phyloP scores from a whole-genome alignment of 2,888 invertebrate genomes.

The Habrosyne pyritoides region DNA sequence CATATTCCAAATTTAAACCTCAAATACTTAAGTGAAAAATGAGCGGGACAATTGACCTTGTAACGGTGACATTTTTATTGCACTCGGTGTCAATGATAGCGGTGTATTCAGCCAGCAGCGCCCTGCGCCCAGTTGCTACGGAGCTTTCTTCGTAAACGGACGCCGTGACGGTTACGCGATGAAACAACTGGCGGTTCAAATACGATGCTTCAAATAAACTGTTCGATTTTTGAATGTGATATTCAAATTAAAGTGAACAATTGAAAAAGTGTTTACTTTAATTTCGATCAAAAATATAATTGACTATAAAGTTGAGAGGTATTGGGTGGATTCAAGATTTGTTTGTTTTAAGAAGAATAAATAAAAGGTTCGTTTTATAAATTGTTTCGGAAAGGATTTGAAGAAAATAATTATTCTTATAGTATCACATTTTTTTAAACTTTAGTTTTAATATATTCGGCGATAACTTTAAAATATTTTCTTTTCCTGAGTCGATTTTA shows the following conservation, averaged over 20 bases:
- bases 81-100: conserved; percentile 35
- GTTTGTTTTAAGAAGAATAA: not conserved
- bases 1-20: not conserved
- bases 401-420: too few species aligned
- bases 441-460: too few species aligned
- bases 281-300: not conserved
- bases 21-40: not conserved
- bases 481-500: too few species aligned
- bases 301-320: not conserved
- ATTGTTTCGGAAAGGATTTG: too few species aligned
- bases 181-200: not conserved
- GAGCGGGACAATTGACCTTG: conserved; percentile 21
- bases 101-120: conserved; percentile 26
- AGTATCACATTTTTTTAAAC: too few species aligned
- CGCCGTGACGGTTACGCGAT: not conserved
- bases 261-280: too few species aligned
- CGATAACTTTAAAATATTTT: too few species aligned
- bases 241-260: not conserved
- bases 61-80: conserved; percentile 37
- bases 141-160: not conserved
- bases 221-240: not conserved
- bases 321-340: too few species aligned
- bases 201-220: not conserved
- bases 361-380: too few species aligned
- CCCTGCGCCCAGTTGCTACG: conserved; percentile 13